phyloP scores from a whole-genome alignment of 2,797 vertebrate species.

The Clarias pachynema region DNA sequence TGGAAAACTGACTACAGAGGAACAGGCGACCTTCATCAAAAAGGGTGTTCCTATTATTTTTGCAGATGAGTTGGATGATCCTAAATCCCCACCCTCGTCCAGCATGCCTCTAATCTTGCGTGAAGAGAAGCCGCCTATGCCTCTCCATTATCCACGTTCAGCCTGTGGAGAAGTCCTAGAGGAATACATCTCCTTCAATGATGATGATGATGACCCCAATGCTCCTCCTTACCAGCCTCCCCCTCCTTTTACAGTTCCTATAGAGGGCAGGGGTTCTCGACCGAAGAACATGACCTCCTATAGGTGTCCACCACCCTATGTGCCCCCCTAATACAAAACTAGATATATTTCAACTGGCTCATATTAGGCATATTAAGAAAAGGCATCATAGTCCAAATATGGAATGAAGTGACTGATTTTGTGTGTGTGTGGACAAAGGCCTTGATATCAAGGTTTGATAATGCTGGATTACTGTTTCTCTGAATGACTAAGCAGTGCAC shows the following conservation, averaged over 20 bases:
- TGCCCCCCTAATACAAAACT: constrained; percentile 86
- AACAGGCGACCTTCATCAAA: constrained; percentile 97
- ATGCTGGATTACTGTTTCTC: constrained; percentile 35
- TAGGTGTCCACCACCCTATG: constrained; percentile 95
- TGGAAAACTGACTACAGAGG: constrained; percentile 93
- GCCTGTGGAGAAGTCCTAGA: constrained; percentile 88
- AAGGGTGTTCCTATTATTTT: constrained; percentile 97
- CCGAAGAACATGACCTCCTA: constrained; percentile 98
- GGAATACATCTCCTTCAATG: constrained; percentile 89
- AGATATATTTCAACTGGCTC: constrained; percentile 60
- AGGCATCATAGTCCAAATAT: constrained; percentile 14
- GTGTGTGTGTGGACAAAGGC: constrained; percentile 9
- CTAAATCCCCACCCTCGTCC: constrained; percentile 91
- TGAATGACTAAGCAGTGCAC: constrained; percentile 27
- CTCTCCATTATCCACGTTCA: constrained; percentile 92
- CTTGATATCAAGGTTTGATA: constrained; percentile 28
- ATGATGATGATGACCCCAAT: constrained; percentile 91
- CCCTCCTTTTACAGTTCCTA: constrained; percentile 92
- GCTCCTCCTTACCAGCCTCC: constrained; percentile 95
- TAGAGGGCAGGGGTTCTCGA: constrained; percentile 95
- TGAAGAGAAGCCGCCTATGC: constrained; percentile 95
- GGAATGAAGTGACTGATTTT: background rate
- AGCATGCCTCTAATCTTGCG: constrained; percentile 94
- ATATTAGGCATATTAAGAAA: constrained; percentile 21
- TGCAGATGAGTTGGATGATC: constrained; percentile 93